Conservation (phyloP, 2,888 invertebrate species). For the Oscheius sp. region DNA sequence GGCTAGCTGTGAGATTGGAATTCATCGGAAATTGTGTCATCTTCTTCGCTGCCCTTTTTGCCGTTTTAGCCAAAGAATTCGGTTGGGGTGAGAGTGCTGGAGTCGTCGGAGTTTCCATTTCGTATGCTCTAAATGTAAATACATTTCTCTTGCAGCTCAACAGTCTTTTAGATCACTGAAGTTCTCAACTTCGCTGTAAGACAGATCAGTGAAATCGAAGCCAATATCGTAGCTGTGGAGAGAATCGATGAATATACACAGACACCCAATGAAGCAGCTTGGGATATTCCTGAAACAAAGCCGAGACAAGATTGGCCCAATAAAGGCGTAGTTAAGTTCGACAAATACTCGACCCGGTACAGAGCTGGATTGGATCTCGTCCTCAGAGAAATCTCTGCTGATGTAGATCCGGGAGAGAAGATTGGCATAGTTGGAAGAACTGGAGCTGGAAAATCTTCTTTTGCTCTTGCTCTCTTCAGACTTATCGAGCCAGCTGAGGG, state of each 20-base stretch:
- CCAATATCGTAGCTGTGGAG: slow-evolving; percentile 95
- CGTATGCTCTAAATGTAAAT: slow-evolving; percentile 73
- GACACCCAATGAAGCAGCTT: slow-evolving; percentile 54
- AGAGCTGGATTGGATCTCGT: slow-evolving; percentile 78
- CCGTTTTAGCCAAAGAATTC: slow-evolving; percentile 76
- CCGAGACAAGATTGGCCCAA: slow-evolving; percentile 48
- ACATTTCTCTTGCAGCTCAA: slow-evolving; percentile 30
- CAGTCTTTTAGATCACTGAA: slow-evolving; percentile 60
- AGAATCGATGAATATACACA: slow-evolving; percentile 82
- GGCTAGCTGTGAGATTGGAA: slow-evolving; percentile 92
- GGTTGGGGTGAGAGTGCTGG: slow-evolving; percentile 72
- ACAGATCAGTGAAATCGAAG: slow-evolving; percentile 82
- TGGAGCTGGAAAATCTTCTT: slow-evolving; percentile 80
- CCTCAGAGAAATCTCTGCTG: slow-evolving; percentile 82
- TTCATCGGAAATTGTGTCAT: slow-evolving; percentile 90
- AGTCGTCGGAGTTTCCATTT: slow-evolving; percentile 74
- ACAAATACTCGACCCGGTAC: slow-evolving; percentile 54
- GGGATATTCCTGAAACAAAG: slow-evolving; percentile 63
- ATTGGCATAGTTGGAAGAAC: slow-evolving; percentile 71
- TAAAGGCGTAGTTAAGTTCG: slow-evolving; percentile 42
- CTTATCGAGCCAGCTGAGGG: slow-evolving; percentile 83
- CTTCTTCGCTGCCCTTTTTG: slow-evolving; percentile 90
- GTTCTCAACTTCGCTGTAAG: slow-evolving; percentile 66
- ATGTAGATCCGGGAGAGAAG: slow-evolving; percentile 79
- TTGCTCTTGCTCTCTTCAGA: slow-evolving; percentile 87